Conservation (phyloP, 2,113 vertebrate species). For the Martes martes region DNA sequence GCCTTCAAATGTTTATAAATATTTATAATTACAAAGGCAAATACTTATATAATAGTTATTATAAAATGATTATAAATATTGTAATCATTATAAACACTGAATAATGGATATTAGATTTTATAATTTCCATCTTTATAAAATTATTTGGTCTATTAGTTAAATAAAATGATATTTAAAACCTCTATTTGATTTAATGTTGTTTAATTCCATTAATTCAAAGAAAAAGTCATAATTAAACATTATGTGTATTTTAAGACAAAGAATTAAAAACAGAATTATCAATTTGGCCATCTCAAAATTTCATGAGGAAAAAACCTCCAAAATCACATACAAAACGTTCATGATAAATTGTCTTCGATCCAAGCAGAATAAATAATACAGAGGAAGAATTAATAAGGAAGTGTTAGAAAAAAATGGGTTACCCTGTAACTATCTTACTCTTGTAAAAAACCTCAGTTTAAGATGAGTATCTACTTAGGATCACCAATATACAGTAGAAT, state of each 20-base stretch:
- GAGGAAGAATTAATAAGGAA: neutral
- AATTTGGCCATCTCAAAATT: slow-evolving; percentile 21
- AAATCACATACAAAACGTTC: slow-evolving; percentile 21
- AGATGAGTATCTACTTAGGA: slow-evolving; percentile 18
- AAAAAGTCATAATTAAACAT: neutral
- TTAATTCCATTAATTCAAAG: slow-evolving; percentile 7
- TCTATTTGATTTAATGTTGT: neutral
- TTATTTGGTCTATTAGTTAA: neutral
- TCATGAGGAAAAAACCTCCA: neutral
- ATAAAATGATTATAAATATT: slow-evolving; percentile 9
- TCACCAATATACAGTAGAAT: neutral
- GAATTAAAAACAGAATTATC: slow-evolving; percentile 15
- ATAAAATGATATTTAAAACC: neutral
- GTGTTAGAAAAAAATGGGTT: neutral
- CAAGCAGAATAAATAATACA: neutral
- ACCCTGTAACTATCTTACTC: neutral
- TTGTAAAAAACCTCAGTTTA: neutral
- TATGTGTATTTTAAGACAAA: neutral
- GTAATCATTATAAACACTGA: slow-evolving; percentile 20
- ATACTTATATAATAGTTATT: slow-evolving; percentile 2
- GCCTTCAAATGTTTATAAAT: neutral
- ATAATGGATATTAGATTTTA: neutral
- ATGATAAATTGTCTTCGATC: neutral
- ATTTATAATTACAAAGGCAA: neutral
- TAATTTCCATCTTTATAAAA: slow-evolving; percentile 33